Conservation (phyloP, 2,113 vertebrate species). For the Xerus inauris region DNA sequence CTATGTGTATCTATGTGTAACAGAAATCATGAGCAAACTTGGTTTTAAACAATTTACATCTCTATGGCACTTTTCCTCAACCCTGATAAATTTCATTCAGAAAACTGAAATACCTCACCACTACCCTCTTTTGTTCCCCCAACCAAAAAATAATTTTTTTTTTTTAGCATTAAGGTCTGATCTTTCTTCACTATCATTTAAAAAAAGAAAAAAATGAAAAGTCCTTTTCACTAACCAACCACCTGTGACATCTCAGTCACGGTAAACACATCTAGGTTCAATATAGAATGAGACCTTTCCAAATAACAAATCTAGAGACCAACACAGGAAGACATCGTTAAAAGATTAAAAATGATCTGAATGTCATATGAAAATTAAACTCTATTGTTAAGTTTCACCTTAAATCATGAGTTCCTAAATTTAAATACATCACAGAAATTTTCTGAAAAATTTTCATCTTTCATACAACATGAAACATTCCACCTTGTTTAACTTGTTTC, state of each 20-base stretch:
- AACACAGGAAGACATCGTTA: background rate
- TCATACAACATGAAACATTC: background rate
- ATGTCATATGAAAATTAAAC: background rate
- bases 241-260: background rate
- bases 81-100: background rate
- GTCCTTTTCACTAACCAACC: background rate
- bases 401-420: background rate
- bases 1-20: background rate
- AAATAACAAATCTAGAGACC: background rate
- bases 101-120: background rate
- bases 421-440: background rate
- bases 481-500: background rate
- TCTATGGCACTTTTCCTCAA: background rate
- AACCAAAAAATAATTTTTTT: background rate
- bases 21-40: background rate
- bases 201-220: background rate
- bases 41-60: background rate
- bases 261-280: background rate
- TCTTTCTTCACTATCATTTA: background rate
- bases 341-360: background rate
- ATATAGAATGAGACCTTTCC: background rate
- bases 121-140: too few species aligned
- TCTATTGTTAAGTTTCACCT: background rate
- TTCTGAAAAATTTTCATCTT: background rate
- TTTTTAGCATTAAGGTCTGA: background rate